Conservation (phyloP, 2,888 invertebrate species). For the Conistra vaccinii region DNA sequence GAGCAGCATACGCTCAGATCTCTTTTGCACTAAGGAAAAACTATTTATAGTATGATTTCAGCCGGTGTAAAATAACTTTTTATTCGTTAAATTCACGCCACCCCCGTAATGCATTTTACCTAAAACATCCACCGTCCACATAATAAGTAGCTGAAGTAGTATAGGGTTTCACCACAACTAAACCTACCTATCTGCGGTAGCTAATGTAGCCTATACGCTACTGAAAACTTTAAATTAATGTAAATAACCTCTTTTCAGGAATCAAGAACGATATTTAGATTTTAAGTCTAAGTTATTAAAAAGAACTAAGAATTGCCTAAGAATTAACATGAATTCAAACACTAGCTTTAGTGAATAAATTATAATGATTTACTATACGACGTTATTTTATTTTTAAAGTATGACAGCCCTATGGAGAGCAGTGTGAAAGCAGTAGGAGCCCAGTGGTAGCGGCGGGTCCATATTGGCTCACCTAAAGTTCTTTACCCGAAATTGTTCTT, state of each 20-base stretch:
- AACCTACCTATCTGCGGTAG: not conserved
- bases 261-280: constrained; percentile 18
- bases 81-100: not conserved
- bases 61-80: not conserved
- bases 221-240: not conserved
- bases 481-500: no score
- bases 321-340: not conserved
- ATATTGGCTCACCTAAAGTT: no score
- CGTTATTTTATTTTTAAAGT: constrained; percentile 22
- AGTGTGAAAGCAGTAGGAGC: no score
- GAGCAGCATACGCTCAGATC: no score
- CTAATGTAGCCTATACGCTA: not conserved
- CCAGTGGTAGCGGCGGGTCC: no score
- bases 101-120: not conserved
- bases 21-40: no score
- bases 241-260: constrained; percentile 30
- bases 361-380: not conserved
- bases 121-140: not conserved
- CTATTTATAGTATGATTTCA: not conserved
- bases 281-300: constrained; percentile 28
- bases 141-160: not conserved
- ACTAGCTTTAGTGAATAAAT: constrained; percentile 28
- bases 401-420: not conserved
- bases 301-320: constrained; percentile 13
- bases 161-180: not conserved